Conservation (phyloP, 2,113 vertebrate genomes). For the Ploceus nigricollis region DNA sequence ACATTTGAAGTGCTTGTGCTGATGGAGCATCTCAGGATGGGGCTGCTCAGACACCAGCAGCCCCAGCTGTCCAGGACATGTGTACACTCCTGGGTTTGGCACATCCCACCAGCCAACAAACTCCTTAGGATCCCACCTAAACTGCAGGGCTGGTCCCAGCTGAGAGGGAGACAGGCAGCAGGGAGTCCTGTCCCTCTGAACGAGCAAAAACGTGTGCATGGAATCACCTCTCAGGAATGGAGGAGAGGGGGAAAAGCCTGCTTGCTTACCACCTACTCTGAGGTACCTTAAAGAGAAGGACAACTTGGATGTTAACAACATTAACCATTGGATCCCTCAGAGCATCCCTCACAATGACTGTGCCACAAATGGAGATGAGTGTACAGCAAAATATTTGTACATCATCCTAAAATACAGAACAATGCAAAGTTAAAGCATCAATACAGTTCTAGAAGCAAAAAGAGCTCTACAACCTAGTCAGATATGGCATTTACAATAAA, state of each 20-base stretch:
- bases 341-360: not conserved
- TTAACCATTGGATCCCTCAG: not conserved
- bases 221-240: not conserved
- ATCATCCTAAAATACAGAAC: not conserved
- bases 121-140: fast-evolving
- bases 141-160: not conserved
- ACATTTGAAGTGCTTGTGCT: not conserved
- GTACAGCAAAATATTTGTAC: not conserved
- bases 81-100: fast-evolving
- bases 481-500: not conserved
- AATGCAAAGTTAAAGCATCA: not conserved
- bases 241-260: not conserved
- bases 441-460: not conserved
- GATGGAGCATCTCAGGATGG: not conserved
- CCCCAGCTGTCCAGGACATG: fast-evolving
- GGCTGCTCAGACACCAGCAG: not conserved
- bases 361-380: not conserved
- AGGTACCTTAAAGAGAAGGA: not conserved
- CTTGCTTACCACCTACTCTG: not conserved
- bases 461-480: not conserved
- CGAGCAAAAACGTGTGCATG: not conserved
- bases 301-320: not conserved
- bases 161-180: not conserved
- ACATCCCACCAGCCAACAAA: not conserved
- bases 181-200: not conserved